Percentiles rank a stretch among this genome's conserved stretches.
Conservation (phyloP, 2,888 invertebrate species). For the Steinernema scapterisci region DNA sequence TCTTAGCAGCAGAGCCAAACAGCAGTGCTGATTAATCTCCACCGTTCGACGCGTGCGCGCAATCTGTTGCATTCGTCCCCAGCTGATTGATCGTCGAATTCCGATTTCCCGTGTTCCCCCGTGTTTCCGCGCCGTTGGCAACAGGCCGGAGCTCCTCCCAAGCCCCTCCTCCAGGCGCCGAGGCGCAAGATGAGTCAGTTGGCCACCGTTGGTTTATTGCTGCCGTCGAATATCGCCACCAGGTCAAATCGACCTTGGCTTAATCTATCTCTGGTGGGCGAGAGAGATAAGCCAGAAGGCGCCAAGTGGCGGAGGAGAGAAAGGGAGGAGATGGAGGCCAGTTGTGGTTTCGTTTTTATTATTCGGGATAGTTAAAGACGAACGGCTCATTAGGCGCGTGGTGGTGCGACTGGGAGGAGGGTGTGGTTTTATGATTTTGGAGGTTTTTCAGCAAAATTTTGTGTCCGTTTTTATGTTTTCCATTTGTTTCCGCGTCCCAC, state of each 20-base stretch:
- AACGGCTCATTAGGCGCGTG: too few species aligned
- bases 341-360: too few species aligned
- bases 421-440: too few species aligned
- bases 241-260: constrained; percentile 8
- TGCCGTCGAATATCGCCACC: not conserved
- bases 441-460: too few species aligned
- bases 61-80: not conserved
- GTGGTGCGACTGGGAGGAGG: too few species aligned
- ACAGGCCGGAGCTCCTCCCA: not conserved
- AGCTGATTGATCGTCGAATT: not conserved
- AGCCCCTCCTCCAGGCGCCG: constrained; percentile 7
- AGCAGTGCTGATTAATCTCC: not conserved
- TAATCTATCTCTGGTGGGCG: too few species aligned
- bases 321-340: too few species aligned
- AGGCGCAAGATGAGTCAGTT: constrained; percentile 25
- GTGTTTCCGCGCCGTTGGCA: not conserved
- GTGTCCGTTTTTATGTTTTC: too few species aligned
- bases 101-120: constrained; percentile 1
- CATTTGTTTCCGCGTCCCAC: too few species aligned
- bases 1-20: constrained; percentile 10
- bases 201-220: constrained; percentile 29
- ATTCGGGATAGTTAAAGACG: too few species aligned
- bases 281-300: too few species aligned
- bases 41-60: constrained; percentile 16
- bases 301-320: too few species aligned